Base-by-base conservation (phyloP, 2,888 invertebrate genomes). In the Axea sp. region DNA sequence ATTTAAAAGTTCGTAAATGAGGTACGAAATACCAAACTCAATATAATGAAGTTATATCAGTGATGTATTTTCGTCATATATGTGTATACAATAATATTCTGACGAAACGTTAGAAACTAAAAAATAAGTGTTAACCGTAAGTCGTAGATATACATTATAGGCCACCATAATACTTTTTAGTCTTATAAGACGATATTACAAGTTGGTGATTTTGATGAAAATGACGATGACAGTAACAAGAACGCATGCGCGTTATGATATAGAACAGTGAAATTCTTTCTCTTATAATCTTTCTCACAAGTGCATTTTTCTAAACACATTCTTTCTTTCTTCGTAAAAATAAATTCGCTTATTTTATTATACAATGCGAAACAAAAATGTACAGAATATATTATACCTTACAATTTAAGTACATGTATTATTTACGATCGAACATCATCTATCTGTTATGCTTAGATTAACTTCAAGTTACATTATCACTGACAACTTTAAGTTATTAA, bases 151-250 rank as follows among this genome's bases (percentile, higher is more conserved):
- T 55, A 73, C 47, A 73, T 73, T 57, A 30, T 73, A 73, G 73
- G 73, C 73, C 73, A 73, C 65, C 73, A 73, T 73, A 73, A 73
- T 73, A 73, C 73, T 67, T 73, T 72, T 73, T 73, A 73, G 73
- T 73, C 67, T 68, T 67, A 47, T 49, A 49, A 67, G 67, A 62
- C 39, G 53, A 53, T 67, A 60, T 62, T 73, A 73, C 45, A 53
- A 24, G 30, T 51, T 51, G 31, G 9, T 47, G 55, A 57, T 57
- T 24, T 30, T 9, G 9, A 12, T 37, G 28, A 24, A 4, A 7
- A 6, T 43, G 39, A 60, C 31, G 47, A 59, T 53, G 67, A 67
- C 17, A 45, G 30, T 59, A 64, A 72, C 57, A 72, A 65, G 39
- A 59, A 72, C 57, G 41, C 33, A 7, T 4, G 22, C 17, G 47